Conservation (phyloP, 2,888 invertebrate genomes). For the Rhabditophanes sp. region DNA sequence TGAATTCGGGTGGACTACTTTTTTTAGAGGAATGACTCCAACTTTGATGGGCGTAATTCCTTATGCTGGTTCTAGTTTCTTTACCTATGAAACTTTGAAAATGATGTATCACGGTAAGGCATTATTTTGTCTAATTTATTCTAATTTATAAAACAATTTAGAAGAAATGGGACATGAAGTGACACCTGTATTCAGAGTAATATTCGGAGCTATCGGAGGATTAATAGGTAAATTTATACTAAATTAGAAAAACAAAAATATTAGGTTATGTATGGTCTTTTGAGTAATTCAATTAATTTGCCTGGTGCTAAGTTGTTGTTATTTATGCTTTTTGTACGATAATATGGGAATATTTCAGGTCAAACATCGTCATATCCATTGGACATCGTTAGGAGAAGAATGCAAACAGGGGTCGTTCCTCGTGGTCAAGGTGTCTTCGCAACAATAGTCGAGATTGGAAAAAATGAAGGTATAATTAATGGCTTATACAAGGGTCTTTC, state of each 20-base stretch:
- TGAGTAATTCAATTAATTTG: too few species aligned
- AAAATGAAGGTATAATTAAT: conserved; percentile 61
- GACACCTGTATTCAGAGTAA: conserved; percentile 50
- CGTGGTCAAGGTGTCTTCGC: conserved; percentile 12
- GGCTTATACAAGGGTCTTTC: conserved; percentile 96
- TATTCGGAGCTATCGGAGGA: conserved; percentile 77
- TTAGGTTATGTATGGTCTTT: too few species aligned
- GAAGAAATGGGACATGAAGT: conserved; percentile 24
- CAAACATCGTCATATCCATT: conserved; percentile 91
- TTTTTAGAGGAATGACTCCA: conserved; percentile 51
- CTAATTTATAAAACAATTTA: conserved; percentile 11
- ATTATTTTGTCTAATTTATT: conserved; percentile 7
- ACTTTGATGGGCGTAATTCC: conserved; percentile 84
- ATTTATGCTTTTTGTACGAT: too few species aligned
- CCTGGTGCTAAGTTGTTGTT: too few species aligned
- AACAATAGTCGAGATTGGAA: conserved; percentile 59
- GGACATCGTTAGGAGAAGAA: conserved; percentile 64
- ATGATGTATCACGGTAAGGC: conserved; percentile 58
- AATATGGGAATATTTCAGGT: too few species aligned
- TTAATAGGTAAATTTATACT: conserved; percentile 54
- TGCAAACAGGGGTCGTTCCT: conserved; percentile 40
- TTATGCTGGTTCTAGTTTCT: conserved; percentile 90
- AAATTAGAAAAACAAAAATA: too few species aligned
- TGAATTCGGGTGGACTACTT: conserved; percentile 22
- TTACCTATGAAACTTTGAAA: conserved; percentile 85